Conservation (phyloP, 2,113 vertebrate species). For the Columbina picui region DNA sequence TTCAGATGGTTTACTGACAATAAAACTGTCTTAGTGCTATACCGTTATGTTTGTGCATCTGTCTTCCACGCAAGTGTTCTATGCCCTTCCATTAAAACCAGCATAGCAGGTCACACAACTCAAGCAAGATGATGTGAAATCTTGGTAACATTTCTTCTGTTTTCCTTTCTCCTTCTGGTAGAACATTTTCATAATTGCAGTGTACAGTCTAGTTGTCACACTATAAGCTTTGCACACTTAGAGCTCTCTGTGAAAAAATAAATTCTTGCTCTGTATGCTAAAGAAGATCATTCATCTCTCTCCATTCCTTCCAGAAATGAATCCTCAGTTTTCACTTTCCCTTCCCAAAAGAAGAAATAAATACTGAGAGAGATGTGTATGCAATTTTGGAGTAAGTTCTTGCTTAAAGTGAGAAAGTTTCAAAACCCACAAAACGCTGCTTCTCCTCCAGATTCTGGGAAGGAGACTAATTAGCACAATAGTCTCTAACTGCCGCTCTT, state of each 20-base stretch:
- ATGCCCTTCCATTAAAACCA: neutral
- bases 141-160: neutral
- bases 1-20: neutral
- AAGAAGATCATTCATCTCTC: neutral
- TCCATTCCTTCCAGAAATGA: neutral
- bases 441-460: neutral
- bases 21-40: neutral
- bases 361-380: neutral
- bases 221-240: neutral
- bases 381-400: neutral
- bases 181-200: neutral
- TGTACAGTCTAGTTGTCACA: neutral
- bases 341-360: neutral
- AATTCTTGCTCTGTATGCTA: accelerated
- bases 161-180: neutral
- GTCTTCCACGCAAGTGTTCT: neutral
- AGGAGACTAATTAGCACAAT: neutral
- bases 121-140: neutral
- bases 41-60: neutral
- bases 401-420: neutral
- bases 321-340: neutral
- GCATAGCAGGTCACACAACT: neutral
- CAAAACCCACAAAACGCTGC: neutral
- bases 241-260: neutral
- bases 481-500: neutral